These are phyloP conservation scores for Eurystomus gularis DNA, from an alignment of 2,113 vertebrate species.

Conservation along the genomic window DNA sequence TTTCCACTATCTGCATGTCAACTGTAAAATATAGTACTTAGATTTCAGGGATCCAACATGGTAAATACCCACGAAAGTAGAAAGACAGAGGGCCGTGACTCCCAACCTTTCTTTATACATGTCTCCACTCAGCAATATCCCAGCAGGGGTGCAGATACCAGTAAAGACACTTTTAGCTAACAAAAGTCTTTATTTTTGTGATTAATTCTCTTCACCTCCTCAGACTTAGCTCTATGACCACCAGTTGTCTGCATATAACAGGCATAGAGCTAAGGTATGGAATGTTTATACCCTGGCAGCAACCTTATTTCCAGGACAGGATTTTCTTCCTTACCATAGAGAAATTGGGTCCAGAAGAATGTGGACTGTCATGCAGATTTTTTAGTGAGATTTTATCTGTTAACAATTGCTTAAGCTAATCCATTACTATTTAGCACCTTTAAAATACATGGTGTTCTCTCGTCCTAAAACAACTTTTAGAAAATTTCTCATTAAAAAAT, in stretches of 20 bases:
- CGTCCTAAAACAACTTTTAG: neutral
- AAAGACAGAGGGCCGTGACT: neutral
- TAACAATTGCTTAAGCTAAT: neutral
- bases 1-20: constrained; percentile 44
- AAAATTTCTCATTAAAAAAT: neutral
- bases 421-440: neutral
- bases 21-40: constrained; percentile 30
- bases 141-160: neutral
- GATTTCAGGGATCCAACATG: constrained; percentile 11
- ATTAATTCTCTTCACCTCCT: neutral
- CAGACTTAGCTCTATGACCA: neutral
- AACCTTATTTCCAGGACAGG: neutral
- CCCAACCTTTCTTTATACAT: neutral
- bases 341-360: neutral
- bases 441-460: neutral
- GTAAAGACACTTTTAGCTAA: neutral
- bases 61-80: neutral
- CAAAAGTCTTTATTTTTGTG: neutral
- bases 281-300: neutral
- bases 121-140: neutral
- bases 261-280: neutral
- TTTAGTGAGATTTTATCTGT: neutral
- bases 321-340: neutral
- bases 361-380: neutral
- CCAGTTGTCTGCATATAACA: neutral